Base-by-base conservation (phyloP, 2,797 vertebrate species). In the Hylomyscus alleni region DNA sequence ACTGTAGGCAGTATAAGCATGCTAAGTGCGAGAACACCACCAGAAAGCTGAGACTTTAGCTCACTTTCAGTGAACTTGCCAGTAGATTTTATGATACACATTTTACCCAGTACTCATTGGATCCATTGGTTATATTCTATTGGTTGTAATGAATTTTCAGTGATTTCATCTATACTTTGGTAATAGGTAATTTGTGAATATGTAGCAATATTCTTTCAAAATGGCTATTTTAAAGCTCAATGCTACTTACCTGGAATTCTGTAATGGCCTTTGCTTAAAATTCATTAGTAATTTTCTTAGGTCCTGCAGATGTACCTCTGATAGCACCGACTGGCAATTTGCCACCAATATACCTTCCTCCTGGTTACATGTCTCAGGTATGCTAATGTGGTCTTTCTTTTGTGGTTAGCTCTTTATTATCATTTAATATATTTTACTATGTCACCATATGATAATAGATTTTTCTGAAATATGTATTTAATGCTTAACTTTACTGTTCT, bases 221-320 rank as follows among this genome's bases (percentile, higher is more conserved):
- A 90, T 78, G 54, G 62, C 20, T 94, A 26, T 47, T 85, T 78
- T 94, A 37, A 91, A 84, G 6, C 50, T 73, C 37, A 67, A 22
- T 73, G 37, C n/a, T 94, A 83, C 19, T 90, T 90, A 94, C 94
- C 47, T 92, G 67, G 29, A 13, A 19, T 92, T 62, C 47, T 82
- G 29, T 83, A 92, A 87, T 83, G 8, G 14, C 83, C 44, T 94
- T 91, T 75, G 80, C 54, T 94, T 90, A 20, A 67, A 76, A 19
- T 87, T 94, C 91, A 91, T 44, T 93, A 67, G 90, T 91, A 80
- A 93, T 93, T 96, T 85, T 58, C 93, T 62, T 97, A 99, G 99
- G 99, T 98, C 99, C 99, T 67, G 99, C 99, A 2, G 99, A 99
- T 0, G 99, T 99, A 97, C 99, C 99, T 26, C 98, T 99, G 98